Evolutionary conservation across 2,797 vertebrate species (phyloP).

Genomic region (Morus bassanus): DNA sequence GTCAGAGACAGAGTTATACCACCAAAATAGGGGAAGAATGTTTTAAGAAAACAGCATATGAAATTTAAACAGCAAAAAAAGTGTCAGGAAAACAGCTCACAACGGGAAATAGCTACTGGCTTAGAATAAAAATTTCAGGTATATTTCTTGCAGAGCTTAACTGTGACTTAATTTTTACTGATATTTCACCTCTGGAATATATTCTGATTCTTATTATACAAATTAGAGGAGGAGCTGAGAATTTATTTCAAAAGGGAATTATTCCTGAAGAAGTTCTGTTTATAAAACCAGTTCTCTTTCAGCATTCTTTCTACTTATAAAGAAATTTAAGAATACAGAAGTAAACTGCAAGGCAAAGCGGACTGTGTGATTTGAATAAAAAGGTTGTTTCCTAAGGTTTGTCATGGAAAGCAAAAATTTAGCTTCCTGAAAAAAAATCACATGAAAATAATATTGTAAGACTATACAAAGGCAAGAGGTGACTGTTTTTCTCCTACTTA

Average conservation of each 20-base stretch:
- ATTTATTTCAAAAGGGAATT: neutral
- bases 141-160: neutral
- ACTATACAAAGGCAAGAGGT: neutral
- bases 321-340: neutral
- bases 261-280: neutral
- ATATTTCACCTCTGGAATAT: neutral
- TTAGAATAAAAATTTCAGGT: neutral
- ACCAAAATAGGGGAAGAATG: neutral
- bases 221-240: neutral
- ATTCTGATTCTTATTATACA: neutral
- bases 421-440: neutral
- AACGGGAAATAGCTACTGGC: neutral
- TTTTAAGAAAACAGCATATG: neutral
- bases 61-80: neutral
- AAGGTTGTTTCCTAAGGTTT: neutral
- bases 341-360: neutral
- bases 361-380: neutral
- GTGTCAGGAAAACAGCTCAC: neutral
- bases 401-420: neutral
- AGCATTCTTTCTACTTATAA: neutral
- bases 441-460: neutral
- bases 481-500: neutral
- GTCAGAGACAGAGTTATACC: neutral
- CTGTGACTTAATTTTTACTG: neutral
- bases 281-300: neutral